These are phyloP conservation scores for Acanthiza pusilla DNA, from an alignment of 2,797 vertebrate species.

Conservation along the genomic window DNA sequence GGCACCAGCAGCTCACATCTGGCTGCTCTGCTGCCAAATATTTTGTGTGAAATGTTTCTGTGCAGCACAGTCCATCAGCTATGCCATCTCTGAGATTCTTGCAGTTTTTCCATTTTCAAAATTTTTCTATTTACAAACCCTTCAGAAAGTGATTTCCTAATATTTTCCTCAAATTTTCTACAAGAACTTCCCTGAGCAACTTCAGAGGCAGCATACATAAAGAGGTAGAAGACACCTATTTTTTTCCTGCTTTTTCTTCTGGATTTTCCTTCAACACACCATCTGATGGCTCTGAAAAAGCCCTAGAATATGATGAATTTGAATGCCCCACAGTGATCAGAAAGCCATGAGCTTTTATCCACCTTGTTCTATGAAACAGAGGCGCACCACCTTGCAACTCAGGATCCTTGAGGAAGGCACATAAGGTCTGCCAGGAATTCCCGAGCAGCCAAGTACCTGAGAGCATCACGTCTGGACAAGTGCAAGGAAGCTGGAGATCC, in stretches of 20 bases:
- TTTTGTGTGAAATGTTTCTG: no score
- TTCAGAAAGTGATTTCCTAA: neutral
- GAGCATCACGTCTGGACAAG: neutral
- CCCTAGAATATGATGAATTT: neutral
- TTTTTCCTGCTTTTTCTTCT: neutral
- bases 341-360: neutral
- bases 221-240: accelerated
- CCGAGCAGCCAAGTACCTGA: neutral
- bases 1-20: neutral
- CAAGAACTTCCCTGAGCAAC: neutral
- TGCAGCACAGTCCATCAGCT: neutral
- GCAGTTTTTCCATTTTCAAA: neutral
- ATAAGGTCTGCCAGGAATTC: neutral
- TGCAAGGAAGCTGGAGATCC: neutral
- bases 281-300: neutral
- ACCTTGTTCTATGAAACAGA: neutral
- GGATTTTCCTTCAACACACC: neutral
- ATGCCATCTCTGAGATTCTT: neutral
- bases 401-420: neutral
- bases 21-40: neutral
- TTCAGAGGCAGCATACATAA: neutral
- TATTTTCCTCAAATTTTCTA: neutral
- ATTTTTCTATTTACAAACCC: neutral
- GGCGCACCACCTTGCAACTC: neutral
- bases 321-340: neutral